Base-by-base conservation (phyloP, 2,888 invertebrate genomes). In the Chrysotoxum bicinctum region DNA sequence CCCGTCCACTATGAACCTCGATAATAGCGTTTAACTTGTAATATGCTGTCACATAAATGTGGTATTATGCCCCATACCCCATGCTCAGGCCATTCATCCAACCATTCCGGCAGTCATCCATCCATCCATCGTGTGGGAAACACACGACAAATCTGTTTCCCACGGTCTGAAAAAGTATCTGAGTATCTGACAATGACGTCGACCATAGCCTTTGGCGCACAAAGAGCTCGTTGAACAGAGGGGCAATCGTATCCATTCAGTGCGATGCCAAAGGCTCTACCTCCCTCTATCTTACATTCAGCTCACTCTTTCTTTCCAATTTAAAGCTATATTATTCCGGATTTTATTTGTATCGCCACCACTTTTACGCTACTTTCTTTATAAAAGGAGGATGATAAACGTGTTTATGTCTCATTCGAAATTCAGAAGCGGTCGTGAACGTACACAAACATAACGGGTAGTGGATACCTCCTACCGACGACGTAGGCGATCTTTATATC, bases 51-150 rank as follows among this genome's bases (percentile, higher is more conserved):
- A 75, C 79, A 84, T 79, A 79, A 75, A 84, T 75, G 66, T 64
- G 62, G 74, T 74, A 74, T 79, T 84, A 84, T 84, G 79, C 79
- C 75, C 58, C 84, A 79, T 80, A 79, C 84, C 75, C 80, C 75
- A 78, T 83, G 80, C 68, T 70, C 62, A 75, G 69, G 70, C 83
- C 50, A 83, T 83, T 69, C 69, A 70, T 79, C 60, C 68, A 83
- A 69, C 74, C 83, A 84, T 84, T 84, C 79, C 70, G 75, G 75
- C 75, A 80, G 70, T 84, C 79, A 84, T 79, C 79, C 83, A 78
- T 78, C 78, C 78, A 74, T 83, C 83, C 93, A 87, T 93, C 93
- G 93, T 93, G 93, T 88, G 88, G 88, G 88, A 88, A 88, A 87
- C 88, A 87, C 88, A 88, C 88, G 88, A 87, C 88, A 88, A 88